Evolutionary conservation across 2,113 vertebrate genomes (phyloP).

Genomic region (Falco punctatus): DNA sequence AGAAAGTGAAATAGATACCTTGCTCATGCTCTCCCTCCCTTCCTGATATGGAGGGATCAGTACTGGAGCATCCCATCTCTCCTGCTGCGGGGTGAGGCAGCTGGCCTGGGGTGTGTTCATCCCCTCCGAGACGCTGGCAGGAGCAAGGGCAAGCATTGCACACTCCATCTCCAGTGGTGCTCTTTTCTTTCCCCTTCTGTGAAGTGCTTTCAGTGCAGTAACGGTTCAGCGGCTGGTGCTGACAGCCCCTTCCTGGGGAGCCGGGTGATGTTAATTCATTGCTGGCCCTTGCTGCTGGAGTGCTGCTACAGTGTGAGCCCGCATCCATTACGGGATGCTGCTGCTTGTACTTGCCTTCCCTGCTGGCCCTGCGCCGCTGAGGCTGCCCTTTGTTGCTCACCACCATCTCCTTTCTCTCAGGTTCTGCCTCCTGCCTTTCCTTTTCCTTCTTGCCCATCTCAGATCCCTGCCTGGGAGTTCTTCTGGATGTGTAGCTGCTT

Average conservation of each 20-base stretch:
- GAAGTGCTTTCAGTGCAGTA: background rate
- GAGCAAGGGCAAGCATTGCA: rapidly evolving
- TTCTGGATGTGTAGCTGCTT: background rate
- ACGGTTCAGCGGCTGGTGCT: background rate
- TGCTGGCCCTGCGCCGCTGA: rapidly evolving
- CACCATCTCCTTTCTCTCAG: background rate
- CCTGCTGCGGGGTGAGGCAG: background rate
- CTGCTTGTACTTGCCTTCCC: background rate
- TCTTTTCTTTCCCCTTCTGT: background rate
- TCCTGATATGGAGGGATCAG: background rate
- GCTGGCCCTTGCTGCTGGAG: background rate
- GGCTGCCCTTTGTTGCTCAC: background rate
- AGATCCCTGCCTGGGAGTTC: background rate
- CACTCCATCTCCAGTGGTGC: background rate
- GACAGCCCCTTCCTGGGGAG: background rate
- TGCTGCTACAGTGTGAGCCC: background rate
- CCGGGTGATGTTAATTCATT: rapidly evolving
- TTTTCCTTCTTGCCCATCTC: background rate
- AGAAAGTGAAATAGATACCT: background rate
- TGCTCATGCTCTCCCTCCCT: background rate
- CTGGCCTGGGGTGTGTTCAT: rapidly evolving
- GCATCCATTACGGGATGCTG: rapidly evolving
- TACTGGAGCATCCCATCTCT: background rate
- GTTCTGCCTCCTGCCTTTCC: background rate
- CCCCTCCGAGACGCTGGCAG: background rate